phyloP scores from a whole-genome alignment of 2,888 invertebrate species.

The Lasioglossum leucozonium region DNA sequence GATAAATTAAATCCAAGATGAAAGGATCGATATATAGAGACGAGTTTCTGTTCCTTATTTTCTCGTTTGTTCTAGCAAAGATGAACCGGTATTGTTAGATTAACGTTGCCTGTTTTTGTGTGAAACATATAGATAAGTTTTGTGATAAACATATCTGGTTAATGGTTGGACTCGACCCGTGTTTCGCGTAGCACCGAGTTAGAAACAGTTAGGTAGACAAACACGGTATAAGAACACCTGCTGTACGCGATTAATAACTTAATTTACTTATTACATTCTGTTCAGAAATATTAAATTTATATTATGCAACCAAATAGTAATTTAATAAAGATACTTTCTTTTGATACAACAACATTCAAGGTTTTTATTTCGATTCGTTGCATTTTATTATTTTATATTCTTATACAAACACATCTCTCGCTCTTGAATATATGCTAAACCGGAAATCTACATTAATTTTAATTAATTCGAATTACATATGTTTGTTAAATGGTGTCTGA shows the following conservation, averaged over 20 bases:
- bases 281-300: conserved; percentile 51
- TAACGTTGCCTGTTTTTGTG: conserved; percentile 47
- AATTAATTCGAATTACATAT: not conserved
- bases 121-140: conserved; percentile 45
- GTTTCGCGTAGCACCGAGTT: conserved; percentile 27
- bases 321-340: conserved; percentile 59
- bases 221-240: conserved; percentile 24
- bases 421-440: not conserved
- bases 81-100: conserved; percentile 53
- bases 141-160: conserved; percentile 34
- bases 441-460: not conserved
- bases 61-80: conserved; percentile 37
- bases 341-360: conserved; percentile 47
- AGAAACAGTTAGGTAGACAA: conserved; percentile 11
- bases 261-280: conserved; percentile 49
- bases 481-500: not conserved
- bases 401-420: conserved; percentile 15
- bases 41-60: conserved; percentile 49
- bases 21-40: conserved; percentile 10
- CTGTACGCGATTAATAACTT: conserved; percentile 64
- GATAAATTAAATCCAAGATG: not conserved
- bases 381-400: conserved; percentile 15
- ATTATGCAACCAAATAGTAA: conserved; percentile 39
- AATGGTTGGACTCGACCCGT: conserved; percentile 22
- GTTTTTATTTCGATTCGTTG: conserved; percentile 23